Evolutionary conservation across 2,888 invertebrate genomes (phyloP), one percentile per base, ranked within the genome.

Genomic region (Morpho helenor): DNA sequence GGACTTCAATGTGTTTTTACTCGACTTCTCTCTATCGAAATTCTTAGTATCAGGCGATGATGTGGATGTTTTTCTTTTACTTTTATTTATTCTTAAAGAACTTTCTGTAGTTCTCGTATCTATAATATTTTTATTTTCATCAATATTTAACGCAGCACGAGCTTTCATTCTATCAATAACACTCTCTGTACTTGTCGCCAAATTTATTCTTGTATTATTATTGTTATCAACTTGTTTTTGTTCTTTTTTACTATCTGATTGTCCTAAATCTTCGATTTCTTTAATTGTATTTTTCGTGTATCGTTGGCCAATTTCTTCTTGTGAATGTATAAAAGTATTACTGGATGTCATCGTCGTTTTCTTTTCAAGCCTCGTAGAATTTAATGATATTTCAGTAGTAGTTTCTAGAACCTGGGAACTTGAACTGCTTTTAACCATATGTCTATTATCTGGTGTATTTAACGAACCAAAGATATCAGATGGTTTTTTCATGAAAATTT

Each of bases 401-500:
- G 60, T 44, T 48, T 52, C 53, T 7, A 47, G 8, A 22, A 59
- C 57, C 39, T 47, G 41, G 2, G 52, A 10, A 56, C 60, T 61
- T 8, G 50, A 44, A 40, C 22, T 51, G 22, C 7, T 57, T 43
- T 46, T 49, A 41, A 47, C 41, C 9, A 45, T 7, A 9, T 66
- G 62, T 57, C 72, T 67, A 23, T 22, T 44, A 22, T 62, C 59
- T 22, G 49, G 22, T 45, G 44, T 41, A 51, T 43, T 55, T n/a
- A 61, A 46, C 4, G 49, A n/a, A 16, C 58, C 54, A 8, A 64
- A 69, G 56, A 39, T 39, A 23, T 82, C 82, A 0, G 76, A 65
- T 8, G 72, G 62, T 52, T 75, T 85, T 66, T 82, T 87, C 76
- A 78, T 82, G 68, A 89, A 89, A 72, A 88, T 87, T 66, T 87